Base-by-base conservation (phyloP, 2,797 vertebrate species). In the Urophycis tenuis region DNA sequence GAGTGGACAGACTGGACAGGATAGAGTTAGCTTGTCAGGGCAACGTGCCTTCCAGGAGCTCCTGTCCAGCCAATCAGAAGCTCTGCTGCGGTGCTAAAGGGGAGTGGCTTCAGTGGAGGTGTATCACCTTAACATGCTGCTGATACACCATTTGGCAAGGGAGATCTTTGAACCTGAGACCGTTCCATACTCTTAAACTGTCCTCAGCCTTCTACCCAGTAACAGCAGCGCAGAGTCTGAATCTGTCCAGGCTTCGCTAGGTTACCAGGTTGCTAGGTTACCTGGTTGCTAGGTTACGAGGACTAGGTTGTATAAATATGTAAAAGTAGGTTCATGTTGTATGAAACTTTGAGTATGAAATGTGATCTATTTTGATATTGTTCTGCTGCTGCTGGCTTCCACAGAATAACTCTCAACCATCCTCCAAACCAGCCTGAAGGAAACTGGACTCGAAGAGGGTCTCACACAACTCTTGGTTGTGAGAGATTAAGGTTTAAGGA, bases 31-130 rank as follows among this genome's bases (percentile, higher is more conserved):
- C n/a, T 67, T 67, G 60, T 29, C 60, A 67, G 29, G 25, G 60
- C 25, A 25, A 67, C 25, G 60, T 67, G 60, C 60, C 60, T 67
- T 67, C 60, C 60, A 67, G 60, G 60, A 67, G 60, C 60, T 67
- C 60, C 60, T 67, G 60, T 67, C 60, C 2, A 67, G 29, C 60
- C 60, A 67, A 67, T 67, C 60, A 67, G 60, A 67, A 29, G 60
- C 60, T 67, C 60, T 67, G 60, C 60, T 67, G 60, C 12, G 60
- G 60, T 67, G 60, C 60, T 67, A 67, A 67, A n/a, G 60, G 60
- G 60, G 60, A 67, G 60, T n/a, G 60, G 60, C 60, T 67, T 67
- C 60, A 67, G 15, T 12, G 60, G 2, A 17, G 17, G 60, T 29
- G 60, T 12, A 67, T 67, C 60, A 67, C n/a, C 60, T 60, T 60